These are phyloP conservation scores for Platerodrilus igneus DNA, from an alignment of 2,888 invertebrate species.

Conservation along the genomic window DNA sequence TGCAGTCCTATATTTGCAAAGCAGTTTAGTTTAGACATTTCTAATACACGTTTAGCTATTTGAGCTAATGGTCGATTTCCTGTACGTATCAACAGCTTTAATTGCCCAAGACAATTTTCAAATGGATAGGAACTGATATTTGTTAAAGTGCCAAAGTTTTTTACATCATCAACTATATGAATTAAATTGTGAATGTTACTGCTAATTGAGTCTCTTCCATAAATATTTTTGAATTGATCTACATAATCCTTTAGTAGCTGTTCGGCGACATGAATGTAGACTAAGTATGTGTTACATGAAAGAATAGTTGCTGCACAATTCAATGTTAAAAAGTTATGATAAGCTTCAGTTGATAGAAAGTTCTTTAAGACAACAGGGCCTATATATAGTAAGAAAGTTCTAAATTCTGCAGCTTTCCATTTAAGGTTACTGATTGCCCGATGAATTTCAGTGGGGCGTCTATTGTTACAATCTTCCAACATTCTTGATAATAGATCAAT, in stretches of 20 bases:
- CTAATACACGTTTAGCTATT: constrained; percentile 20
- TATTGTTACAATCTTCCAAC: constrained; percentile 12
- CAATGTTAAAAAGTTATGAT: constrained; percentile 16
- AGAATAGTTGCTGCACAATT: constrained; percentile 15
- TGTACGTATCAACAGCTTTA: constrained; percentile 18
- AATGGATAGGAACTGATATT: constrained; percentile 35
- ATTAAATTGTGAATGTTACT: constrained; percentile 38
- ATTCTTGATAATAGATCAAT: constrained; percentile 6
- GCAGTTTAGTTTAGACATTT: too few species aligned
- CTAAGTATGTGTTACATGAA: constrained; percentile 1
- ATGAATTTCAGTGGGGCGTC: constrained; percentile 24
- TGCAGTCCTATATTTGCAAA: too few species aligned
- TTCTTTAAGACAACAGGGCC: constrained; percentile 27
- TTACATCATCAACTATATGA: constrained; percentile 36
- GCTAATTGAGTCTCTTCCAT: constrained; percentile 32
- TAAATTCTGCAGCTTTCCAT: constrained; percentile 27
- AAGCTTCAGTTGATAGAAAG: constrained; percentile 14
- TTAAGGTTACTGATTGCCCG: constrained; percentile 23
- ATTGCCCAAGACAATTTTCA: constrained; percentile 33
- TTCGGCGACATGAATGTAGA: constrained; percentile 1
- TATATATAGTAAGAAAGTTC: constrained; percentile 28
- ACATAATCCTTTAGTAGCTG: constrained; percentile 21
- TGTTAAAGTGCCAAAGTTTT: constrained; percentile 33
- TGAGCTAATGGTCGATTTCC: constrained; percentile 22
- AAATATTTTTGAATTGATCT: constrained; percentile 27